These are phyloP conservation scores for Tipula vernalis DNA, from an alignment of 2,888 invertebrate genomes.

Conservation along the genomic window DNA sequence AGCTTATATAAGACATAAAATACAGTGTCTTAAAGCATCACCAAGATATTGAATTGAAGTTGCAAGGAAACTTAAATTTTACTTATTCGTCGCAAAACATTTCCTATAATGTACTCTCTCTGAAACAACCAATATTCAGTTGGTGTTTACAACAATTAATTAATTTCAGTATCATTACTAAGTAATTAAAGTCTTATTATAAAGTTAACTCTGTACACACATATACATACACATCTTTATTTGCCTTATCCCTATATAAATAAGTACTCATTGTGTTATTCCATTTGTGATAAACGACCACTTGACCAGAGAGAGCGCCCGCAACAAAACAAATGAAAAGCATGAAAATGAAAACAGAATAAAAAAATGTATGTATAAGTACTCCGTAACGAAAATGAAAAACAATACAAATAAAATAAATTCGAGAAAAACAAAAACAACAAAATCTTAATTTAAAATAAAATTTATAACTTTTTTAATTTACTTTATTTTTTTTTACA, in stretches of 20 bases:
- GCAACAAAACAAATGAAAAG: not conserved
- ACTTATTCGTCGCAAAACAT: too few relatives aligned
- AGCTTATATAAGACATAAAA: too few relatives aligned
- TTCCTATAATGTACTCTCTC: too few relatives aligned
- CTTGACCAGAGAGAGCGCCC: not conserved
- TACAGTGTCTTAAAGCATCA: too few relatives aligned
- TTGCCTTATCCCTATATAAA: not conserved
- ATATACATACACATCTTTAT: not conserved
- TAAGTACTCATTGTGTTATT: not conserved
- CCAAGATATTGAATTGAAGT: too few relatives aligned
- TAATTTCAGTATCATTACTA: not conserved
- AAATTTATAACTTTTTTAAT: slow-evolving; percentile 4
- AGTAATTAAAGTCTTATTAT: not conserved
- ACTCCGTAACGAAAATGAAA: not conserved
- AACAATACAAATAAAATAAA: not conserved
- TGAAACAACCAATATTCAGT: too few relatives aligned
- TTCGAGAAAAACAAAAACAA: not conserved
- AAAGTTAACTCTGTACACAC: not conserved
- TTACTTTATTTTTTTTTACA: not conserved
- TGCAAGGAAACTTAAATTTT: too few relatives aligned
- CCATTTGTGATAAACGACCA: not conserved
- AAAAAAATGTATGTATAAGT: not conserved
- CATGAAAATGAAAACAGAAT: not conserved
- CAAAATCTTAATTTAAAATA: not conserved
- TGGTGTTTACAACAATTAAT: not conserved